A percentile compares a stretch with the other conserved stretches of the same genome.
phyloP scores from a whole-genome alignment of 53 echinoderm and acorn worm genomes.

The Arbacia lixula region DNA sequence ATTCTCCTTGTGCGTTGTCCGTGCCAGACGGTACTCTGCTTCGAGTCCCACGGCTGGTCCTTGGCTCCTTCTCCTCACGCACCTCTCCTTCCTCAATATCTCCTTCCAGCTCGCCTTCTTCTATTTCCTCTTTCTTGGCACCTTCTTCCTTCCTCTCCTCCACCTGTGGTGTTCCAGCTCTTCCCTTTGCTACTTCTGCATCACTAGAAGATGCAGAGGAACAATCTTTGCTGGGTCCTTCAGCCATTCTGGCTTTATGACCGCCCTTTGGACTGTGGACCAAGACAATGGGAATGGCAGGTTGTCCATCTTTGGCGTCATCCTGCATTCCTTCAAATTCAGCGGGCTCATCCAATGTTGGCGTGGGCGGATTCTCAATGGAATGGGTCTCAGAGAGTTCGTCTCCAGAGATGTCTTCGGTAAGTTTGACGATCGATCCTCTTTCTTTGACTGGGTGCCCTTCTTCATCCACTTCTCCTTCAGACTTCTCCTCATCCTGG shows the following conservation, averaged over 20 bases:
- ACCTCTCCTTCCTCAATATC: slow-evolving; percentile 53
- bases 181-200: slow-evolving; percentile 16
- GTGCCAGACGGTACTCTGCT: not conserved
- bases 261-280: slow-evolving; percentile 54
- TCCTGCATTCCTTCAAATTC: slow-evolving; percentile 52
- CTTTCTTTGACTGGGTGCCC: not conserved
- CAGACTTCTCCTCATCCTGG: slow-evolving; percentile 5
- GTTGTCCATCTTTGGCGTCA: slow-evolving; percentile 34
- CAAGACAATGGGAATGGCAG: slow-evolving; percentile 73
- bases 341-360: slow-evolving; percentile 64
- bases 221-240: not conserved
- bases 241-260: not conserved
- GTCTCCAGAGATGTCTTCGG: slow-evolving; percentile 44
- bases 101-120: slow-evolving; percentile 52
- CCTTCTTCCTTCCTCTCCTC: not conserved
- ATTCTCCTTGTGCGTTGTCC: not conserved
- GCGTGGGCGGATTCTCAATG: slow-evolving; percentile 48
- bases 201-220: slow-evolving; percentile 24
- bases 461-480: slow-evolving; percentile 45
- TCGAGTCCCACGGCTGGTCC: not conserved
- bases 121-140: slow-evolving; percentile 39
- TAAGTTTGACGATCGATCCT: slow-evolving; percentile 6
- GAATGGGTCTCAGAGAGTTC: slow-evolving; percentile 19
- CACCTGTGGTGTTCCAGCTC: not conserved
- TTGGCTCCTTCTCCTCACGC: not conserved